Evolutionary conservation across 2,888 invertebrate species (phyloP).

Genomic region (Kuschelorhynchus macadamiae): DNA sequence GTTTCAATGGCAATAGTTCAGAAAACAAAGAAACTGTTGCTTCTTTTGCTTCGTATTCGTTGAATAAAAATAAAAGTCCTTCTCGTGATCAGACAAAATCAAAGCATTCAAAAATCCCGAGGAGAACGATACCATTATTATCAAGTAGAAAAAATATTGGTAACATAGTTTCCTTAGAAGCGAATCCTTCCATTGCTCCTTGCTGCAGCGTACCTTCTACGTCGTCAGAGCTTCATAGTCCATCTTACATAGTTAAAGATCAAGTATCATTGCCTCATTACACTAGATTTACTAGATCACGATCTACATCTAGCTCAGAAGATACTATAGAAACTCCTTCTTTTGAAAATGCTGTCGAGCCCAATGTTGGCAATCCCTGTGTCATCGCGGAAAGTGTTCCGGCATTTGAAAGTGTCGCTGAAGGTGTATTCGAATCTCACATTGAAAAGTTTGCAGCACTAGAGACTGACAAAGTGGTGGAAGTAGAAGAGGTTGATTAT

Average conservation of each 20-base stretch:
- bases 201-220: not conserved
- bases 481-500: constrained; percentile 15
- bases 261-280: constrained; percentile 4
- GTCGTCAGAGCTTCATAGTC: not conserved
- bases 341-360: not conserved
- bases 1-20: too few relatives aligned
- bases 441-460: not conserved
- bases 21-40: too few relatives aligned
- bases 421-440: not conserved
- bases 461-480: not conserved
- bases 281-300: constrained; percentile 6
- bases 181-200: not conserved
- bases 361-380: not conserved
- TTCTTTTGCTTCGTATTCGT: too few relatives aligned
- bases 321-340: not conserved
- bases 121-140: too few relatives aligned
- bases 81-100: too few relatives aligned
- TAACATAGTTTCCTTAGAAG: too few relatives aligned
- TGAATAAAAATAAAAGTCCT: too few relatives aligned
- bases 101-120: too few relatives aligned
- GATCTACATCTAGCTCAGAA: not conserved
- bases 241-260: not conserved
- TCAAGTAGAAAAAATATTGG: too few relatives aligned
- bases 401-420: not conserved
- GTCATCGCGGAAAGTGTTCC: not conserved